Evolutionary conservation across 2,797 vertebrate genomes (phyloP).

Genomic region (Chiloscyllium punctatum): DNA sequence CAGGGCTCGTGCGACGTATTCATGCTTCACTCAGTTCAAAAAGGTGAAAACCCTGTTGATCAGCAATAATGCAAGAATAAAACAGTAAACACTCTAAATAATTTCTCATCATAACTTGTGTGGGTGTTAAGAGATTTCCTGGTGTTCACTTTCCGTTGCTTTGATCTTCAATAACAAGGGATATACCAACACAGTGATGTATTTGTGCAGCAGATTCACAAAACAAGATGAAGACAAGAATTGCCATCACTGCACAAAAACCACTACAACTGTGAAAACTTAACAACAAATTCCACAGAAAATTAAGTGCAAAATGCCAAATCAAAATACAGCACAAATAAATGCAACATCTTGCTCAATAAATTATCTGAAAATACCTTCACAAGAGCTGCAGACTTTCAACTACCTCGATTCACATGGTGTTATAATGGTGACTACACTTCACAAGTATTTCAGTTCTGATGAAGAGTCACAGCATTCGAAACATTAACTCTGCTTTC

Average conservation of each 20-base stretch:
- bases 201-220: not conserved
- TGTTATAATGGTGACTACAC: not conserved
- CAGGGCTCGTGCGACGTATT: not conserved
- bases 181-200: not conserved
- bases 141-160: conserved; percentile 9
- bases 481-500: no score
- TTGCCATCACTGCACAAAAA: not conserved
- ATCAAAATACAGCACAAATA: not conserved
- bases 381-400: not conserved
- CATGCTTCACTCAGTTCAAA: not conserved
- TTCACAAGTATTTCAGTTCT: not conserved
- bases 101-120: not conserved
- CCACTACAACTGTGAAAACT: not conserved
- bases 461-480: no score
- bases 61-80: not conserved
- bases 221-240: not conserved
- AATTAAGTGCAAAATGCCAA: not conserved
- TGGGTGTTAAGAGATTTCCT: not conserved
- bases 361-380: not conserved
- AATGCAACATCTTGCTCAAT: not conserved
- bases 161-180: conserved; percentile 22
- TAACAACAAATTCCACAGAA: not conserved
- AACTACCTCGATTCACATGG: not conserved
- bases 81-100: not conserved
- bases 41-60: not conserved